Conservation (phyloP, 2,797 vertebrate species). For the Gymnoscopelus microlampas region DNA sequence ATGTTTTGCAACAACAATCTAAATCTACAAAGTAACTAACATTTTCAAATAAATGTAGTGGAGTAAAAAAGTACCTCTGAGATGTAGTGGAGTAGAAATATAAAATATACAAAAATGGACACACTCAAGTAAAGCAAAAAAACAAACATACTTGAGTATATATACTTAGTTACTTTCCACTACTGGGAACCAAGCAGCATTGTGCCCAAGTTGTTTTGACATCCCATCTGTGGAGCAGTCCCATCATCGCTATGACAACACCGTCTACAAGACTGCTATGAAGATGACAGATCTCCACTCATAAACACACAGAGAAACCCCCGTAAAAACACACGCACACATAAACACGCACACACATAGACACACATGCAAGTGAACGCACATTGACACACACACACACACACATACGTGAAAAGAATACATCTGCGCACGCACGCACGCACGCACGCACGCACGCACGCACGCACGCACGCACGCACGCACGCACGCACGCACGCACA, state of each 20-base stretch:
- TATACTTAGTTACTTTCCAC: too few relatives aligned
- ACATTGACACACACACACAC: slow-evolving; percentile 16
- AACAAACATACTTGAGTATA: too few relatives aligned
- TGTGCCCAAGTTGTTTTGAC: slow-evolving; percentile 16
- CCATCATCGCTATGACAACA: slow-evolving; percentile 33
- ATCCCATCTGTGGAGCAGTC: slow-evolving; percentile 42
- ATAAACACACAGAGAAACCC: slow-evolving; percentile 5
- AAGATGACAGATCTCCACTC: slow-evolving; percentile 48
- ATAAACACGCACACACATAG: slow-evolving; percentile 27
- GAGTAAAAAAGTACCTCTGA: too few relatives aligned
- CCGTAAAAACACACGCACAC: slow-evolving; percentile 35
- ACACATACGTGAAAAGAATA: neutral
- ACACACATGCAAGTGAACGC: slow-evolving; percentile 22
- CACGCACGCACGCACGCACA: slow-evolving; percentile 28
- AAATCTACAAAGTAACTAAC: too few relatives aligned
- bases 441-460: slow-evolving; percentile 39
- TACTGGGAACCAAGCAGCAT: neutral
- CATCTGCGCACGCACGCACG: slow-evolving; percentile 31
- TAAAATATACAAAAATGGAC: too few relatives aligned
- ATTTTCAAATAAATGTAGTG: too few relatives aligned
- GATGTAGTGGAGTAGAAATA: too few relatives aligned
- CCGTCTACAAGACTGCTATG: slow-evolving; percentile 19
- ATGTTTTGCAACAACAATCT: too few relatives aligned
- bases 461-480: slow-evolving; percentile 17
- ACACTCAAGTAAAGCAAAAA: too few relatives aligned